Base-by-base conservation (phyloP, 1,140 invertebrate genomes). In the Pemphigus obesinymphae region DNA sequence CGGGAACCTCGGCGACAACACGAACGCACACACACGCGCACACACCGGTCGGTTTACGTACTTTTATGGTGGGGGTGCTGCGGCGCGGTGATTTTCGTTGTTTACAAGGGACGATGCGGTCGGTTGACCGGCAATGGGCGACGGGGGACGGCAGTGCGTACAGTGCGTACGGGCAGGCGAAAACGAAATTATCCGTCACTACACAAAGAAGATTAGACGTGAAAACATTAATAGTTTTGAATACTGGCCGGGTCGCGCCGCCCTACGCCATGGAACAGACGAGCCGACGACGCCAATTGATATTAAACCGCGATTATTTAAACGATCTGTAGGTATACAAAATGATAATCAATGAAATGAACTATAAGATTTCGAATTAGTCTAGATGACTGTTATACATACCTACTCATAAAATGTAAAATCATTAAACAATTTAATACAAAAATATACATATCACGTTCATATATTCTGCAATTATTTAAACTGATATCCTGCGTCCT, bases 71-170 rank as follows among this genome's bases (percentile, higher is more conserved):
- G 50, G 73, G 73, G 5, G 11, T 0, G 50, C 31, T 11, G 73
- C 8, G 31, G 45, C 48, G 48, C 13, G 17, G 50, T 6, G 31
- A 31, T 37, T 37, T 58, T 26, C 34, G 75, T 78, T 78, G 75
- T 78, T 78, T 78, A 78, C 75, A 58, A 58, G 50, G 73, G 48
- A 58, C 73, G 72, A 34, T n/a, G 73, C 50, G n/a, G 73, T 31
- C 34, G 20, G 66, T n/a, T 11, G 66, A 70, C 37, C 66, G 66
- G 20, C 50, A 3, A 8, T 8, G 20, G 23, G 53, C 1, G 11
- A 13, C 23, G 10, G 10, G 20, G 20, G 20, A 3, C 5, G 29
- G 23, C 26, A 20, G 43, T 34, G 17, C 53, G 23, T 66, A 34
- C 50, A 76, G 31, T 76, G 73, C 11, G 20, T 3, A 37, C 34